phyloP scores from a whole-genome alignment of 1,140 invertebrate genomes.

The Pectinophora gossypiella region DNA sequence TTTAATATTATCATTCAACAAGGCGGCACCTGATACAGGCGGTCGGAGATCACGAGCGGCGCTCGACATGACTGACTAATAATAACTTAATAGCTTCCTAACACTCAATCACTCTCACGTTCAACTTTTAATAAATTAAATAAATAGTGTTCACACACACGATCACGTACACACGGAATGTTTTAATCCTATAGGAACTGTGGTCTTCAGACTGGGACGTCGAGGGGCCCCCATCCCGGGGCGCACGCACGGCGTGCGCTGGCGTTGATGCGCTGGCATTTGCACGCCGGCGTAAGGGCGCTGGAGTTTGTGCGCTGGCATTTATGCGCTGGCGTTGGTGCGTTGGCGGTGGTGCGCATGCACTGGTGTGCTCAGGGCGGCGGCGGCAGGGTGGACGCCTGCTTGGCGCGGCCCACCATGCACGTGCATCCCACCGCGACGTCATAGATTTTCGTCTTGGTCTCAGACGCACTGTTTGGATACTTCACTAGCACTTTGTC shows the following conservation, averaged over 20 bases:
- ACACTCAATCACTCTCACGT: too few relatives aligned
- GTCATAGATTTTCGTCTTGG: not conserved
- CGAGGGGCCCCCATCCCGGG: too few relatives aligned
- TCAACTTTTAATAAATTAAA: not conserved
- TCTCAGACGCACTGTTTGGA: not conserved
- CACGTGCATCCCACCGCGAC: not conserved
- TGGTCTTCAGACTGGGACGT: not conserved
- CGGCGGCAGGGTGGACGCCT: not conserved
- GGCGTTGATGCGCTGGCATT: too few relatives aligned
- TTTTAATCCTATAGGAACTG: not conserved
- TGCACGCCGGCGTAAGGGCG: not conserved
- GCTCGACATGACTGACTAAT: too few relatives aligned
- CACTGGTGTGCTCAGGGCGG: not conserved
- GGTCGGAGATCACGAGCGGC: too few relatives aligned
- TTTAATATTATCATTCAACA: too few relatives aligned
- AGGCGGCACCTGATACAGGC: too few relatives aligned
- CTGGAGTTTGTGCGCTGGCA: not conserved
- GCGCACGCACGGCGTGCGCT: not conserved
- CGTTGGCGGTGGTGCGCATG: not conserved
- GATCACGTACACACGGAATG: not conserved
- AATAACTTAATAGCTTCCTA: too few relatives aligned
- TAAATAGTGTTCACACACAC: not conserved
- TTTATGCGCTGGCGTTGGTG: too few relatives aligned
- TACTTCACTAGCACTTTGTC: constrained; percentile 2
- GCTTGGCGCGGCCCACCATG: not conserved